Evolutionary conservation across 1,140 invertebrate species (phyloP), one percentile per base, ranked within the genome.

Genomic region (Drosophila bipectinata): DNA sequence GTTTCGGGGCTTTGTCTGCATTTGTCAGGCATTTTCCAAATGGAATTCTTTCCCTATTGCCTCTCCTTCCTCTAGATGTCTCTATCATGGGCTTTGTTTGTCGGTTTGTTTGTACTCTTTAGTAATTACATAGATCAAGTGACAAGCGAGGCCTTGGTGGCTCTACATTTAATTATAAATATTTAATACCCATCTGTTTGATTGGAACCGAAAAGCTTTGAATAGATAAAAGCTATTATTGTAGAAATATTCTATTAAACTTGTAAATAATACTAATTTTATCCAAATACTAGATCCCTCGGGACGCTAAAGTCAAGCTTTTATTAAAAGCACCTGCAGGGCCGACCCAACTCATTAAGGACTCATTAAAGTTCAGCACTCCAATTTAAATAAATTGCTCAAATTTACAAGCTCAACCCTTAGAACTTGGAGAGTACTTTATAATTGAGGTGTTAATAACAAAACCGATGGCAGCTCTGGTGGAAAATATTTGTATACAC

Each of bases 91-190:
- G 7, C 10, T 18, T 34, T 54, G 61, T 55, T 4, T 28, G 3
- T 34, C 30, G 34, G 37, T 24, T 51, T 55, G 61, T 80, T 72
- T 54, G 49, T 67, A 47, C 72, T 75, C 49, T 60, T 58, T 56
- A 72, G 75, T 77, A 84, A 84, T 84, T 84, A 84, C 72, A 77
- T 77, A 58, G 76, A 84, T 79, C 76, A 79, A 83, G 76, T 76
- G 64, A 28, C 26, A 28, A 28, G 53, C 69, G 60, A 60, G 62
- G 62, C 44, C 37, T 54, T 10, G n/a, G 7, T 3, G 7, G 28
- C 41, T 21, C 14, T 15, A 62, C 44, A 63, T 77, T 81, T 59
- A 72, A 81, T 77, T 77, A 34, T 24, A 66, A 66, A 32, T 54
- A 66, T 53, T 21, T 71, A 77, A 30, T 68, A 8, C 2, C 5